Base-by-base conservation (phyloP, 2,113 vertebrate genomes). In the Chunga burmeisteri region DNA sequence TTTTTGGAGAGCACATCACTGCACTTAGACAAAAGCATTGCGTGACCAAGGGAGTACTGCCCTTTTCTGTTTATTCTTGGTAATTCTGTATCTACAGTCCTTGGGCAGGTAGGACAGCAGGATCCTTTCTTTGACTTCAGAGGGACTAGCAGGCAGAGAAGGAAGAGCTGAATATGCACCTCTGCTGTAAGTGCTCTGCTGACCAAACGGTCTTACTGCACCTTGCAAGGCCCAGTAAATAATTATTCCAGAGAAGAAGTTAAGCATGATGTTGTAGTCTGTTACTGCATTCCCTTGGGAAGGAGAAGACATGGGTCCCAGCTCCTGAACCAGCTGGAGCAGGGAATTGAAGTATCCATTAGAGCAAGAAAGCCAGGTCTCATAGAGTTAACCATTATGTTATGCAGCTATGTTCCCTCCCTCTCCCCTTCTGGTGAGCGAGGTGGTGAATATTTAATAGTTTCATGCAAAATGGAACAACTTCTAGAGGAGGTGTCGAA, bases 371-470 rank as follows among this genome's bases (percentile, higher is more conserved):
- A 95, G 50, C 10, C 46, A 70, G 10, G 79, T 88, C 79, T 96
- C 50, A 53, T 58, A 90, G 26, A 90, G 42, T 16, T 62, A 92
- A 20, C 42, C 62, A 62, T 73, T 86, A 86, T 34, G 58, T 65
- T 90, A 88, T 34, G 46, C 36, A 80, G 49, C 63, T 67, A 65
- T 79, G 46, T 85, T 77, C 11, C 29, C 53, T 93, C 36, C 9
- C 46, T 80, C 40, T 73, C 20, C 29, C 30, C 7, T 86, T 74
- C 74, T 67, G 38, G 22, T 66, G 72, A 83, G n/a, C 1, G 9
- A 66, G 25, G 14, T 82, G 14, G 40, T 96, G 66, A 97, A 96
- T 97, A 93, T 95, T 96, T 95, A 90, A 94, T 92, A 90, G 18
- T 70, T 88, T 90, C 58, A 93, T 93, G 67, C 53, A 96, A 93